Evolutionary conservation across 2,888 invertebrate genomes (phyloP).

Genomic region (Chorisops tibialis): DNA sequence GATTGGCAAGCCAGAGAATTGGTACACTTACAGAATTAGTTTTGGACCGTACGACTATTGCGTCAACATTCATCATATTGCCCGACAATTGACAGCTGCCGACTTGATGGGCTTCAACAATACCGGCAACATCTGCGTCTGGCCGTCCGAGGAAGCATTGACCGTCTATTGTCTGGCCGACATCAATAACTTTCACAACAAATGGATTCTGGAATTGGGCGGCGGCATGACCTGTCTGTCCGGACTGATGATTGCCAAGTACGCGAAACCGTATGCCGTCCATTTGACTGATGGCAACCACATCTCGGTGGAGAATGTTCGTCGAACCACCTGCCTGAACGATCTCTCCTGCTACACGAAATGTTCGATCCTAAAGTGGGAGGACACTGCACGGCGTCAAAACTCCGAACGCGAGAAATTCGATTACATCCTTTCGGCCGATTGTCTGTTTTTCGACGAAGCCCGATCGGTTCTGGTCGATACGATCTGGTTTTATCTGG

Average conservation of each 20-base stretch:
- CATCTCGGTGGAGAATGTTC: slow-evolving; percentile 69
- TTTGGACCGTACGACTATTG: slow-evolving; percentile 53
- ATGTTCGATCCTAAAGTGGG: slow-evolving; percentile 59
- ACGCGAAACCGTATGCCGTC: slow-evolving; percentile 61
- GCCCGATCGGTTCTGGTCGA: slow-evolving; percentile 64
- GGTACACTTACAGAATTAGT: slow-evolving; percentile 62
- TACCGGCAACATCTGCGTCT: slow-evolving; percentile 75
- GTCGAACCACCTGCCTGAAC: slow-evolving; percentile 64
- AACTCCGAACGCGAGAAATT: slow-evolving; percentile 54
- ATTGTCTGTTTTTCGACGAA: slow-evolving; percentile 77
- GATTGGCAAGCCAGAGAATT: slow-evolving; percentile 54
- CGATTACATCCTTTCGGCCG: slow-evolving; percentile 73
- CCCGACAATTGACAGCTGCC: slow-evolving; percentile 63
- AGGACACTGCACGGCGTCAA: slow-evolving; percentile 44
- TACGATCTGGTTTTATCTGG: slow-evolving; percentile 63
- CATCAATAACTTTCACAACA: slow-evolving; percentile 61
- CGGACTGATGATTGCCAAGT: slow-evolving; percentile 69
- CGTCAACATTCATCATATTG: slow-evolving; percentile 60
- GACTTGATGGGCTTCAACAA: slow-evolving; percentile 79
- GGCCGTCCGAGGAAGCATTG: slow-evolving; percentile 76
- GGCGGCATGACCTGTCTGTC: slow-evolving; percentile 84
- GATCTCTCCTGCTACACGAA: slow-evolving; percentile 57
- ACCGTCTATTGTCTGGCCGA: slow-evolving; percentile 67
- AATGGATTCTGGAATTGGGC: slow-evolving; percentile 72
- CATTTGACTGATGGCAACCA: slow-evolving; percentile 77